phyloP scores from a whole-genome alignment of 2,888 invertebrate species.

The Troilus luridus region DNA sequence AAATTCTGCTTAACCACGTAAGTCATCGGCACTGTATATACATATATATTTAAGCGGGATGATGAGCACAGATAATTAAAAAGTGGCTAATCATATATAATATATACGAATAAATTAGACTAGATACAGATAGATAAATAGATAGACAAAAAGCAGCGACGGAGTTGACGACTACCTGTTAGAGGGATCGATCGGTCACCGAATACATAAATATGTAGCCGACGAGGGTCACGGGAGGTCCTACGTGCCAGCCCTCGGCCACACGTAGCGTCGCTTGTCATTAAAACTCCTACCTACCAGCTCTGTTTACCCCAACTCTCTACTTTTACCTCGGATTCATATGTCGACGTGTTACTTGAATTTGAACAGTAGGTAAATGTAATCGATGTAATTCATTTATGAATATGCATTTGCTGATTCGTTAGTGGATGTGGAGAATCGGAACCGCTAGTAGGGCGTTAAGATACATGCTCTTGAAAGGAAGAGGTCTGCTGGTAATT shows the following conservation, averaged over 20 bases:
- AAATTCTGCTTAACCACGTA: too few relatives aligned
- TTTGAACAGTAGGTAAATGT: neutral
- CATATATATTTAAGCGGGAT: too few relatives aligned
- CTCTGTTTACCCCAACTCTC: neutral
- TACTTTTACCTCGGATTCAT: neutral
- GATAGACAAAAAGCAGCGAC: neutral
- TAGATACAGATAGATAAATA: neutral
- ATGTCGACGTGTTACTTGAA: neutral
- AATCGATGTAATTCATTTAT: neutral
- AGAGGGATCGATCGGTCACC: conserved; percentile 51
- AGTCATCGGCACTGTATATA: too few relatives aligned
- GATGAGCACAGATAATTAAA: too few relatives aligned
- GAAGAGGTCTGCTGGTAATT: too few relatives aligned
- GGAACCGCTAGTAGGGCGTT: too few relatives aligned
- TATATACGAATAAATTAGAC: neutral
- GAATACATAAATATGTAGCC: conserved; percentile 59
- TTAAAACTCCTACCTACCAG: neutral
- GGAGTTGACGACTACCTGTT: conserved; percentile 55
- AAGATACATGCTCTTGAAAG: too few relatives aligned
- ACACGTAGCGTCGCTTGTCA: conserved; percentile 51
- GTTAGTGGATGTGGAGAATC: too few relatives aligned
- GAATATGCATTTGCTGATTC: neutral
- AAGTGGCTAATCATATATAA: neutral
- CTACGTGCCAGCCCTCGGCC: conserved; percentile 48
- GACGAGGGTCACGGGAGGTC: conserved; percentile 33